Evolutionary conservation across 2,113 vertebrate genomes (phyloP).

Genomic region (Lethenteron reissneri): DNA sequence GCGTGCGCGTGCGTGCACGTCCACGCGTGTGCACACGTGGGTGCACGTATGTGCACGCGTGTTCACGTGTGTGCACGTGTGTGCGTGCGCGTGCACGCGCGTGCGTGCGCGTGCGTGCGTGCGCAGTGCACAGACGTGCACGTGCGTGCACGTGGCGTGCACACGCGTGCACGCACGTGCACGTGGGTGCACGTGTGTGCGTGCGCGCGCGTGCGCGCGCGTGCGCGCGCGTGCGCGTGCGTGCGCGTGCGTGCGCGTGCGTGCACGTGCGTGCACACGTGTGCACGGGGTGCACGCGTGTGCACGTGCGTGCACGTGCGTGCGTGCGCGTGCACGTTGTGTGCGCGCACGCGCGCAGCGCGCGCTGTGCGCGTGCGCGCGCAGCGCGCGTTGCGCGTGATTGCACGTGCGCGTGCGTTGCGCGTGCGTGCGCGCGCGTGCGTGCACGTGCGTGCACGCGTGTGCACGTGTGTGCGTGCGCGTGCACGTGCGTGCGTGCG

Average conservation of each 20-base stretch:
- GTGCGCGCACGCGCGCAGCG: neutral
- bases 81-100: slow-evolving; percentile 1
- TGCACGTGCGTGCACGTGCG: neutral
- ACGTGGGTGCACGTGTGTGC: neutral
- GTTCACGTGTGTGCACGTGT: neutral
- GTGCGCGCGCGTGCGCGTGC: slow-evolving; percentile 1
- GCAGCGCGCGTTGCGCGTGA: neutral
- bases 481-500: no score
- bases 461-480: neutral
- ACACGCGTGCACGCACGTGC: neutral
- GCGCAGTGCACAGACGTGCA: neutral
- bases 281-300: neutral
- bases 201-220: neutral
- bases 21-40: neutral
- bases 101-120: neutral
- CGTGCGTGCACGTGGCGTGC: neutral
- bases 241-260: slow-evolving; percentile 3
- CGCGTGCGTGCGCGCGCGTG: neutral
- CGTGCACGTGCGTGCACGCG: neutral
- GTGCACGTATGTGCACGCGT: neutral
- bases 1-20: slow-evolving; percentile 1
- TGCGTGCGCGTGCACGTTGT: no score
- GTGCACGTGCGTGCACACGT: neutral
- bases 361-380: neutral
- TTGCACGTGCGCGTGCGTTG: neutral